Base-by-base conservation (phyloP, 1,140 invertebrate species). In the Drosophila tani region DNA sequence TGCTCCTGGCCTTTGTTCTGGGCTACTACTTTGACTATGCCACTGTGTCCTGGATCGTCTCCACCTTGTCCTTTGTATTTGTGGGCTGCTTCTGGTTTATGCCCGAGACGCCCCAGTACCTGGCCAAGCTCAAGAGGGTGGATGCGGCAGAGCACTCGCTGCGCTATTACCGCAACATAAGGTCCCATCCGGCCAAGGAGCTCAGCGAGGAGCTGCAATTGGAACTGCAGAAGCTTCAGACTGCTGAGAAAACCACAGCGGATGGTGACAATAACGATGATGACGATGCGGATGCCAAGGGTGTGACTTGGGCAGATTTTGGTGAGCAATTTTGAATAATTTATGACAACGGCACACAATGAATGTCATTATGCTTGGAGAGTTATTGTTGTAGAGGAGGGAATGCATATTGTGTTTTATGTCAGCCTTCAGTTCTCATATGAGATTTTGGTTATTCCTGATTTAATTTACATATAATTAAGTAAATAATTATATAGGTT, bases 31-130 rank as follows among this genome's bases (percentile, higher is more conserved):
- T 94, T 19, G 77, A 92, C 5, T 95, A 94, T 74, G 58, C 58
- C 2, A 82, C 91, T 0, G 93, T 94, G 2, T 81, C 94, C 49
- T 94, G 93, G 93, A 76, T 94, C 8, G 91, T 94, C 21, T 92
- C 94, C 0, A 85, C 88, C 0, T 79, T 94, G 2, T 92, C 93
- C 0, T 74, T 94, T 3, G 47, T 93, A 4, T 94, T 94, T 66
- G 55, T 94, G 14, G 40, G 93, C 0, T 87, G 91, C 3, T 94
- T 94, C 68, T 70, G 93, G 12, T 93, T 93, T 7, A 93, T 94
- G 92, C 94, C 94, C 0, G 94, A 95, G 67, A 94, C 94, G 0
- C 94, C 94, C 1, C 93, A 93, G 38, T 93, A 93, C 47, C 78
- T 94, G 53, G 90, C 94, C 24, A 94, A 94, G 38, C 81, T 92